A percentile compares a stretch with the other conserved stretches of the same genome.
Conservation (phyloP, 2,113 vertebrate species). For the Microcebus murinus region DNA sequence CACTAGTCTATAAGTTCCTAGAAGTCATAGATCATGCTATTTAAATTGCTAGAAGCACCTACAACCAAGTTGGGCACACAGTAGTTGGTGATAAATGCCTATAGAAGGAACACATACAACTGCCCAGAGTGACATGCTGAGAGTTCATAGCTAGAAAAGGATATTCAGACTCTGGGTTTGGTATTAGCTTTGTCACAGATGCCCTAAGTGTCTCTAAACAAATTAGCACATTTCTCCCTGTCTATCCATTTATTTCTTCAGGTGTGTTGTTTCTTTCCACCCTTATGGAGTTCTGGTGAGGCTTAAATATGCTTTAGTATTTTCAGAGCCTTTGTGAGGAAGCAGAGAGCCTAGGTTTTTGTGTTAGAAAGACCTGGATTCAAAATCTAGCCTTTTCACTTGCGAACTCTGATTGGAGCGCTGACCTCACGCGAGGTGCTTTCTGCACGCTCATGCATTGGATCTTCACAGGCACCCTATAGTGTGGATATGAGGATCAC, state of each 20-base stretch:
- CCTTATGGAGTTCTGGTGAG: conserved; percentile 2
- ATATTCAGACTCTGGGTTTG: neutral
- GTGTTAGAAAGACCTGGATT: conserved; percentile 24
- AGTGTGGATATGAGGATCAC: neutral
- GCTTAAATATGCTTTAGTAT: conserved; percentile 10
- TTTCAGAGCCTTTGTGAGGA: conserved; percentile 52
- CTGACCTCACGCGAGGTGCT: neutral
- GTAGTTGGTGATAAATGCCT: neutral
- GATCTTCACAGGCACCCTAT: neutral
- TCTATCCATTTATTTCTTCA: conserved; percentile 63
- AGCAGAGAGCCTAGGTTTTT: conserved; percentile 25
- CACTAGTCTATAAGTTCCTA: neutral
- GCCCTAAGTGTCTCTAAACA: conserved; percentile 54
- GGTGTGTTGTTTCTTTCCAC: conserved; percentile 23
- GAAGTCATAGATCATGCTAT: neutral
- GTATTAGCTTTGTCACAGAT: conserved; percentile 60
- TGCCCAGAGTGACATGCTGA: neutral
- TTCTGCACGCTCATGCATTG: neutral
- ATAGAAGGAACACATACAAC: neutral
- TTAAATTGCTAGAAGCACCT: conserved; percentile 36
- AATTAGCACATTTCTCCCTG: conserved; percentile 55
- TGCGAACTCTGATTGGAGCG: neutral
- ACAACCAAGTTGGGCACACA: neutral
- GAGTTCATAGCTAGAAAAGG: neutral
- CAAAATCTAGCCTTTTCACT: neutral